These are phyloP conservation scores for Nyctalus aviator DNA, from an alignment of 2,797 vertebrate species.

Conservation along the genomic window DNA sequence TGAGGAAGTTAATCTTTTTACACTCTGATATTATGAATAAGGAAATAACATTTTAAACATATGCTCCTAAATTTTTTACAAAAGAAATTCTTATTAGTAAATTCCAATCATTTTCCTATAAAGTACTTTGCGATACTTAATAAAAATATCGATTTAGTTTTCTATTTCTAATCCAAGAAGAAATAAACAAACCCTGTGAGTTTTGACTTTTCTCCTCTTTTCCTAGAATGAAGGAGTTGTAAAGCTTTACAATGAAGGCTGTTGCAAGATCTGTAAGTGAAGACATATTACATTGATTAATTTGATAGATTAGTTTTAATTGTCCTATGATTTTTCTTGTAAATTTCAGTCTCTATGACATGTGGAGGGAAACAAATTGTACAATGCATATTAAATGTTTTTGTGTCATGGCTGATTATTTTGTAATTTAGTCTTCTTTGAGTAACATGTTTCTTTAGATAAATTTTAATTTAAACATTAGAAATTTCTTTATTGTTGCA, in stretches of 20 bases:
- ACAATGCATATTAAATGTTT: constrained; percentile 78
- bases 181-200: background rate
- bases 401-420: constrained; percentile 86
- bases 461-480: constrained; percentile 46
- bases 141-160: background rate
- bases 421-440: constrained; percentile 83
- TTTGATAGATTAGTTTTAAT: constrained; percentile 84
- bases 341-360: constrained; percentile 83
- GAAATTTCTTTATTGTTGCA: constrained; percentile 11
- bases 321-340: constrained; percentile 72
- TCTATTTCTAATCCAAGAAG: background rate
- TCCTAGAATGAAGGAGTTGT: constrained; percentile 95
- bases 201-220: constrained; percentile 75
- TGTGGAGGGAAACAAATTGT: constrained; percentile 58
- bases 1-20: background rate
- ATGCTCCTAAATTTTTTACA: background rate
- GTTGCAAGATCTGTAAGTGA: constrained; percentile 99
- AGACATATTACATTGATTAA: constrained; percentile 55
- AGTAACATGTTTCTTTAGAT: constrained; percentile 80
- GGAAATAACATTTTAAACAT: background rate
- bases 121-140: background rate
- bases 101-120: background rate
- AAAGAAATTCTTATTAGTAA: constrained; percentile 35
- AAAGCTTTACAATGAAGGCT: constrained; percentile 96
- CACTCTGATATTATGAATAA: background rate